A percentile compares a stretch with the other conserved stretches of the same genome.
Evolutionary conservation across 2,888 invertebrate genomes (phyloP).

Genomic region (Tyria jacobaeae): DNA sequence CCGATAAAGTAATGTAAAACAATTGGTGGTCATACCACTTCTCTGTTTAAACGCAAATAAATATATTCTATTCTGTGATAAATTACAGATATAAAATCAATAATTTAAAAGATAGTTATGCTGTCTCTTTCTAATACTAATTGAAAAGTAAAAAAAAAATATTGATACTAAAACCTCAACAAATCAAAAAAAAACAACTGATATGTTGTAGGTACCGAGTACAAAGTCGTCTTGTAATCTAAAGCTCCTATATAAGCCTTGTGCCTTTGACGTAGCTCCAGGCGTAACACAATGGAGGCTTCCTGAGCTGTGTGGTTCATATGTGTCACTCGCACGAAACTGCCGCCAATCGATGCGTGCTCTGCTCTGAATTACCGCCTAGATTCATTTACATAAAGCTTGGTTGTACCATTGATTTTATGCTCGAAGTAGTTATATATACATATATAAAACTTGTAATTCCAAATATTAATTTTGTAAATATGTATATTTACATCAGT

Average conservation of each 20-base stretch:
- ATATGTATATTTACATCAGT: no score
- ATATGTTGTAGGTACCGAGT: not conserved
- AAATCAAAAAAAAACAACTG: not conserved
- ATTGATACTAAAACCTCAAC: not conserved
- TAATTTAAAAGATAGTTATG: no score
- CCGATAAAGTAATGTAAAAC: no score
- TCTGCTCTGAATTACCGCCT: conserved; percentile 18
- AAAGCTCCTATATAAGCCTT: conserved; percentile 8
- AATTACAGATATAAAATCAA: no score
- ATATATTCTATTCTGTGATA: no score
- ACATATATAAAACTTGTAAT: no score
- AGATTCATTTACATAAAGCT: conserved; percentile 15
- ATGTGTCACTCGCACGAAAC: conserved; percentile 42
- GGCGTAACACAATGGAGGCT: conserved; percentile 14
- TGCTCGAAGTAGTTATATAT: no score
- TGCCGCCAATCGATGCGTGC: conserved; percentile 38
- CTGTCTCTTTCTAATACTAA: no score
- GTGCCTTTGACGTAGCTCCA: conserved; percentile 10
- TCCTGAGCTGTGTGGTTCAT: conserved; percentile 21
- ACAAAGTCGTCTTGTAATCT: conserved; percentile 13
- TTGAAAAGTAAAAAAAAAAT: not conserved
- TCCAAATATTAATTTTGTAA: no score
- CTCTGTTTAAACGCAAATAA: no score
- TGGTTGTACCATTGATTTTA: conserved; percentile 10
- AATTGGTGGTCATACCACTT: no score